These are phyloP conservation scores for Prochilodus magdalenae DNA, from an alignment of 2,113 vertebrate species.

Conservation along the genomic window DNA sequence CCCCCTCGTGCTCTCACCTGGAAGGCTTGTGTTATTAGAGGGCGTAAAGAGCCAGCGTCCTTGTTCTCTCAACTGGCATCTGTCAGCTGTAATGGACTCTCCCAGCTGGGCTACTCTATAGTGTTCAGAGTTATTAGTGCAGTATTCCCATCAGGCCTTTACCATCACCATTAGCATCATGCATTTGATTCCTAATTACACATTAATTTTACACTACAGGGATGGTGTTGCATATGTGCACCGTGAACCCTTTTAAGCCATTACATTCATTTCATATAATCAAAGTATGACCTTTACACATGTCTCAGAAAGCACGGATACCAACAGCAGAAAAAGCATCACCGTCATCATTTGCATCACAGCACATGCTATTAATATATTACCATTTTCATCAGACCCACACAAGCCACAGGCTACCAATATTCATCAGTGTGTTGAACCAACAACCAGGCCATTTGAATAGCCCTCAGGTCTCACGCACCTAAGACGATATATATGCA, in stretches of 20 bases:
- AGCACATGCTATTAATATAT: slow-evolving; percentile 6
- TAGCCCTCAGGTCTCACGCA: background rate
- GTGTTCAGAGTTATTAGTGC: slow-evolving; percentile 51
- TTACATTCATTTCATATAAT: slow-evolving; percentile 16
- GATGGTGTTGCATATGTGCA: slow-evolving; percentile 29
- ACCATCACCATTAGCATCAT: slow-evolving; percentile 44
- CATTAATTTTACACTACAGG: slow-evolving; percentile 46
- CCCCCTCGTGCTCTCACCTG: slow-evolving; percentile 36
- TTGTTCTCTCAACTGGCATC: slow-evolving; percentile 40
- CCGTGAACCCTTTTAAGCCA: slow-evolving; percentile 14
- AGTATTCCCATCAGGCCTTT: slow-evolving; percentile 48
- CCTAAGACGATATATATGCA: background rate
- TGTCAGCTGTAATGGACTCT: slow-evolving; percentile 49
- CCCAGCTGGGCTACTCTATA: slow-evolving; percentile 38
- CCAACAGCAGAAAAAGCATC: background rate
- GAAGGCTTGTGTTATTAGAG: slow-evolving; percentile 47
- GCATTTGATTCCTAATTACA: slow-evolving; percentile 59
- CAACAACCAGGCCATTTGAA: background rate
- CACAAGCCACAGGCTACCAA: background rate
- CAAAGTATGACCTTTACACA: slow-evolving; percentile 3
- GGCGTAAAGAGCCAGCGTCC: slow-evolving; percentile 18
- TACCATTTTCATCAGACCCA: background rate
- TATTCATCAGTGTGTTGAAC: background rate
- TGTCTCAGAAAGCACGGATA: background rate
- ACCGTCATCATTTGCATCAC: background rate